Conservation (phyloP, 2,888 invertebrate species). For the Apamea monoglypha region DNA sequence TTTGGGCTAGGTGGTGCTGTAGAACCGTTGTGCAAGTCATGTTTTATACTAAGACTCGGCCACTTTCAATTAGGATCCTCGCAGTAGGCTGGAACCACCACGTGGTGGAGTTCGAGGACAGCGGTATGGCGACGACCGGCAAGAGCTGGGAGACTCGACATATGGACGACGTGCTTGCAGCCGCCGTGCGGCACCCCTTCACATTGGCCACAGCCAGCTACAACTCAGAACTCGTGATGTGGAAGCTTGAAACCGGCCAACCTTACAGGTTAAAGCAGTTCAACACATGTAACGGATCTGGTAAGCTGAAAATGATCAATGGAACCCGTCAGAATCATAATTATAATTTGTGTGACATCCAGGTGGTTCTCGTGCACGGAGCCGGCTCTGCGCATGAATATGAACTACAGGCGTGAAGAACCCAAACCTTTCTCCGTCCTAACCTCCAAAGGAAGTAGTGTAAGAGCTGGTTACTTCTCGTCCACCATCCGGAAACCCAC, state of each 20-base stretch:
- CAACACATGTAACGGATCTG: not conserved
- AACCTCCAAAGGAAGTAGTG: not conserved
- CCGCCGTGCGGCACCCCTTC: constrained; percentile 92
- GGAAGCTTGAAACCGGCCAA: constrained; percentile 95
- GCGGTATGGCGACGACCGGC: constrained; percentile 88
- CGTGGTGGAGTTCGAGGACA: constrained; percentile 92
- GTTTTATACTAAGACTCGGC: not conserved
- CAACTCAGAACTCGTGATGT: constrained; percentile 94
- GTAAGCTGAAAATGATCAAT: not conserved
- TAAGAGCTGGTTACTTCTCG: constrained; percentile 13
- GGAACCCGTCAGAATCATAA: not conserved
- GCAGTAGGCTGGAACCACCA: constrained; percentile 95
- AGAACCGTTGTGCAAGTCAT: not conserved
- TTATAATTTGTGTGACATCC: constrained; percentile 23
- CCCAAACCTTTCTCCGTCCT: not conserved
- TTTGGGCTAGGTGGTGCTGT: not conserved
- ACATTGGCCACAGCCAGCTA: constrained; percentile 94
- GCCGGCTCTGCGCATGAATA: constrained; percentile 90
- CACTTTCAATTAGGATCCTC: constrained; percentile 89
- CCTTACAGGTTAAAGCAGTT: constrained; percentile 91
- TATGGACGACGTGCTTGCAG: constrained; percentile 93
- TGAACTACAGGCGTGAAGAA: constrained; percentile 85
- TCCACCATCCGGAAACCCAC: constrained; percentile 72
- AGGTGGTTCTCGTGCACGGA: constrained; percentile 89
- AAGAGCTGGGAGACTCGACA: constrained; percentile 94